A percentile compares a stretch with the other conserved stretches of the same genome.
phyloP scores from a whole-genome alignment of 2,888 invertebrate genomes.

The Pemphredon lugubris region DNA sequence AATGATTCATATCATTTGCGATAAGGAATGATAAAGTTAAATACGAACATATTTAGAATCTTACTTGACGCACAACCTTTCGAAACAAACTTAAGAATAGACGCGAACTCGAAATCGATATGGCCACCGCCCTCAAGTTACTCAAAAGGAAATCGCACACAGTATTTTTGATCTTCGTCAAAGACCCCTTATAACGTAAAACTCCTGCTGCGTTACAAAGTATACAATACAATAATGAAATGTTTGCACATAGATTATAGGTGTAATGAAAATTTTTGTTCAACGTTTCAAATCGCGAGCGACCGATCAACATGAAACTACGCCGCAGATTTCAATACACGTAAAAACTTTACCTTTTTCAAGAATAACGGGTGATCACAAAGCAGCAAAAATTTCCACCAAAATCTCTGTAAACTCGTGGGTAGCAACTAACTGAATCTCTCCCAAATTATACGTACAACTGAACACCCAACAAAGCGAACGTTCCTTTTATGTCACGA shows the following conservation, averaged over 20 bases:
- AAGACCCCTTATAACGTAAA: neutral
- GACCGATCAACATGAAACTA: too few species aligned
- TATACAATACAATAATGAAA: neutral
- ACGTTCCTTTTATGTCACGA: constrained; percentile 36
- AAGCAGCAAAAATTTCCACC: constrained; percentile 38
- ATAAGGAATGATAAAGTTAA: too few species aligned
- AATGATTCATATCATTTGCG: neutral
- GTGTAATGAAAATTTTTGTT: too few species aligned
- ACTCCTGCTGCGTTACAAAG: neutral
- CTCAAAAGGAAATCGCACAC: too few species aligned
- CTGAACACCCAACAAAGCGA: neutral
- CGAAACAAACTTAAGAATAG: constrained; percentile 12
- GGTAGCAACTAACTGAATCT: neutral
- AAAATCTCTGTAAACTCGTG: neutral
- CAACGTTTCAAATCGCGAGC: too few species aligned
- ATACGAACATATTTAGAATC: neutral
- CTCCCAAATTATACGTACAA: constrained; percentile 7
- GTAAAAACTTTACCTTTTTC: constrained; percentile 28
- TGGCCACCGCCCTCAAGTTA: too few species aligned
- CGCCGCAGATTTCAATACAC: too few species aligned
- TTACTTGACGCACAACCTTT: neutral
- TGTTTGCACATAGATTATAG: too few species aligned
- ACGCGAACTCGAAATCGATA: neutral
- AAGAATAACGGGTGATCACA: neutral
- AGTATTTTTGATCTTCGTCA: too few species aligned